Conservation (phyloP, 2,113 vertebrate genomes). For the Geococcyx californianus region DNA sequence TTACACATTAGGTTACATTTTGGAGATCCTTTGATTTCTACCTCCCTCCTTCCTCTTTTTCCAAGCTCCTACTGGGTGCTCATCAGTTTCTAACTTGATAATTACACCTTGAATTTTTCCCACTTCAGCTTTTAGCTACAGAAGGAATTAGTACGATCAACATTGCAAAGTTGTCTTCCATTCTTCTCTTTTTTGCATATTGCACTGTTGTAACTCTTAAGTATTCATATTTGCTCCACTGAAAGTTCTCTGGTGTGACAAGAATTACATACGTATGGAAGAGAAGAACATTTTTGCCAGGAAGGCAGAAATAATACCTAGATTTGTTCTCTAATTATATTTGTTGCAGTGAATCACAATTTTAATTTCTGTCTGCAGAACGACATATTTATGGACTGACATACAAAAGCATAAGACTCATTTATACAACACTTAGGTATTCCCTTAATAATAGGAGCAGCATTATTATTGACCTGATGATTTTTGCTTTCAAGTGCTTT, state of each 20-base stretch:
- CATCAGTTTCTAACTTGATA: neutral
- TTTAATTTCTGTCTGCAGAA: constrained; percentile 27
- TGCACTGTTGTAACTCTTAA: neutral
- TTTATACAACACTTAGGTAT: constrained; percentile 37
- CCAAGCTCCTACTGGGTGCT: neutral
- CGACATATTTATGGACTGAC: neutral
- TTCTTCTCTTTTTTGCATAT: neutral
- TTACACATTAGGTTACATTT: neutral
- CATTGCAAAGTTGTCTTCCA: neutral
- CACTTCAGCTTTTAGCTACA: neutral
- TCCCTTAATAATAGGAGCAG: constrained; percentile 12
- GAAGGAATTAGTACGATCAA: neutral
- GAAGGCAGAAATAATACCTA: neutral
- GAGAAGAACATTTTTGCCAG: neutral
- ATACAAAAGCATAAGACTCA: constrained; percentile 8
- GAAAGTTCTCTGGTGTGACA: neutral
- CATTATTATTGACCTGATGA: constrained; percentile 44
- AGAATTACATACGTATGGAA: neutral
- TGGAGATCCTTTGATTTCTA: neutral
- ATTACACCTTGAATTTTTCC: neutral
- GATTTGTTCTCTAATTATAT: constrained; percentile 25
- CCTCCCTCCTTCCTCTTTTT: neutral
- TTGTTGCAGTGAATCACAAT: constrained; percentile 6
- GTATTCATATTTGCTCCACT: neutral
- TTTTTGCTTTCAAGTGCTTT: constrained; percentile 50